A percentile compares a stretch with the other conserved stretches of the same genome.
phyloP scores from a whole-genome alignment of 1,140 invertebrate species.

The Heliconius nattereri region DNA sequence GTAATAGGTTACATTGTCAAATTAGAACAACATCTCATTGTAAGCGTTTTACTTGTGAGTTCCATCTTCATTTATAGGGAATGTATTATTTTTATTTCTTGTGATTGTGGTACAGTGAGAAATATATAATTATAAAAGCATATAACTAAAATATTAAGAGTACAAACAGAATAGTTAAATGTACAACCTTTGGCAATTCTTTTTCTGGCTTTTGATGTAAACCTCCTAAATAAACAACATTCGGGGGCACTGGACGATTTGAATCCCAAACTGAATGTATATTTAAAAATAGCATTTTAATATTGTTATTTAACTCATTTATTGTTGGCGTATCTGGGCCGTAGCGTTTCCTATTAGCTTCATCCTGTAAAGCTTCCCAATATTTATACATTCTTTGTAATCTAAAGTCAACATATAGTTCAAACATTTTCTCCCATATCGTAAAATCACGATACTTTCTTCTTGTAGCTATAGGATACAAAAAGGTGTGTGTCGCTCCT shows the following conservation, averaged over 20 bases:
- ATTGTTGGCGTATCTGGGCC: conserved; percentile 62
- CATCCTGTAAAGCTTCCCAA: conserved; percentile 45
- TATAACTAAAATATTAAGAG: too few relatives aligned
- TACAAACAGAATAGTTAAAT: too few relatives aligned
- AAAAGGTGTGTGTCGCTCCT: conserved; percentile 39
- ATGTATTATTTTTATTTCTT: too few relatives aligned
- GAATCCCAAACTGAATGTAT: conserved; percentile 73
- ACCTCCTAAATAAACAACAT: conserved; percentile 76
- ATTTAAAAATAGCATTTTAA: conserved; percentile 81
- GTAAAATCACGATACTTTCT: conserved; percentile 42
- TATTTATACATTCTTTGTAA: conserved; percentile 12
- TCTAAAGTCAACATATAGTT: conserved; percentile 29
- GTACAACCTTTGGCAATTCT: conserved; percentile 25
- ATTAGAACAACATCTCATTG: too few relatives aligned
- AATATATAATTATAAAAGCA: too few relatives aligned
- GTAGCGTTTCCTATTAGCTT: conserved; percentile 64
- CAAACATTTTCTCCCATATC: conserved; percentile 44
- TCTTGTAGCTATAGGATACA: conserved; percentile 38
- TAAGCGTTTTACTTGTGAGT: too few relatives aligned
- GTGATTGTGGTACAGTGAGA: too few relatives aligned
- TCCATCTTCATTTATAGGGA: too few relatives aligned
- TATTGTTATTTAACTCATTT: conserved; percentile 71
- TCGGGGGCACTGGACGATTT: conserved; percentile 74
- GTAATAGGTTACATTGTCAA: not conserved
- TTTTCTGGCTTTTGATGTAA: conserved; percentile 20